Conservation (phyloP, 2,113 vertebrate species). For the Rynchops niger region DNA sequence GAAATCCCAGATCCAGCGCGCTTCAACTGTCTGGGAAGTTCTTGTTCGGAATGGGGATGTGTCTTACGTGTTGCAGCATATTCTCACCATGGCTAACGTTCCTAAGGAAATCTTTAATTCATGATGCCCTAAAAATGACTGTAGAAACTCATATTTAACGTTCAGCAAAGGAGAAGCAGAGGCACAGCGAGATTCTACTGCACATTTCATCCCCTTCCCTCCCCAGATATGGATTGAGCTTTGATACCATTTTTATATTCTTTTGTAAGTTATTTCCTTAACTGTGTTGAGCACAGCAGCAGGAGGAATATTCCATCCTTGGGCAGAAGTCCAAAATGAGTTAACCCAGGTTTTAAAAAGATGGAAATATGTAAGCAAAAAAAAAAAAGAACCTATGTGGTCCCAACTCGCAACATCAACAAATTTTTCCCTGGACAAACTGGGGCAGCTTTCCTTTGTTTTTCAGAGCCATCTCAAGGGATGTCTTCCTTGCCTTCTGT, state of each 20-base stretch:
- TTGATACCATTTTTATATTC: not conserved
- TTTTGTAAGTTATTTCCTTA: not conserved
- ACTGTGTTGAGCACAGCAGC: not conserved
- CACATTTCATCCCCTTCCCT: not conserved
- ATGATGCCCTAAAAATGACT: conserved; percentile 30
- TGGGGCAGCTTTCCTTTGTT: not conserved
- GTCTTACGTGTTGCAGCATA: not conserved
- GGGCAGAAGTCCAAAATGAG: not conserved
- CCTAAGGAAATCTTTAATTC: conserved; percentile 31
- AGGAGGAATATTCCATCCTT: not conserved
- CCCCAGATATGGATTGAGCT: not conserved
- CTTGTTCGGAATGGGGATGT: not conserved
- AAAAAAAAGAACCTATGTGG: rapidly evolving
- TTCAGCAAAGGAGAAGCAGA: conserved; percentile 36
- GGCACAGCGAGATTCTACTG: not conserved
- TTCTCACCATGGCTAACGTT: not conserved
- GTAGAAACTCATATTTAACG: not conserved
- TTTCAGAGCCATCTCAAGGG: not conserved
- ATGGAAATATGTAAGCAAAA: not conserved
- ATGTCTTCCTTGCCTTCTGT: not conserved
- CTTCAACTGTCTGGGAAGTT: not conserved
- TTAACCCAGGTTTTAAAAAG: not conserved
- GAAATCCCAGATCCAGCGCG: not conserved
- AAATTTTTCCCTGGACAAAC: not conserved
- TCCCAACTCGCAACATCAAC: not conserved